A percentile compares a stretch with the other conserved stretches of the same genome.
Conservation (phyloP, 2,888 invertebrate species). For the Drosophila mercatorum region DNA sequence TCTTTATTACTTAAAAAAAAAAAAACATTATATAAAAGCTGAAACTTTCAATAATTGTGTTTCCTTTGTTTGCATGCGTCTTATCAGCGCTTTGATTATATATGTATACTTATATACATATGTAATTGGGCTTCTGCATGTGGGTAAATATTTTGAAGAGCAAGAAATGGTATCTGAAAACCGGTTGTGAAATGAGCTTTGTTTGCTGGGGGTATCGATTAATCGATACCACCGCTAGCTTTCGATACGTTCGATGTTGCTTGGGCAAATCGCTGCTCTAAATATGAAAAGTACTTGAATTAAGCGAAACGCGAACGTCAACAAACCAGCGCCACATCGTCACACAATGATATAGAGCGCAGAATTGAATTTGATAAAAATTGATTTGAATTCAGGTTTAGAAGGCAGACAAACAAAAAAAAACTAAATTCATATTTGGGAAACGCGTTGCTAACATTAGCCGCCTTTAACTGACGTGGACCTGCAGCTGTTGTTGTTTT, state of each 20-base stretch:
- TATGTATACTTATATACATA: not conserved
- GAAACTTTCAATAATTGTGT: constrained; percentile 1
- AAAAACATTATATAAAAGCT: constrained; percentile 26
- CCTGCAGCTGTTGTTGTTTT: constrained; percentile 31
- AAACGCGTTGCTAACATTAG: constrained; percentile 4
- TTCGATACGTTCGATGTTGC: constrained; percentile 27
- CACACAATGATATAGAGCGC: constrained; percentile 25
- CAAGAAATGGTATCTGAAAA: constrained; percentile 4
- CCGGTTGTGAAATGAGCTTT: constrained; percentile 20
- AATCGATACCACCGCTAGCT: constrained; percentile 14
- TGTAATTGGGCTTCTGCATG: not conserved
- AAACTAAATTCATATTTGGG: not conserved
- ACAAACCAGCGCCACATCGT: constrained; percentile 53
- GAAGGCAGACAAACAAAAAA: not conserved
- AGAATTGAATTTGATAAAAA: constrained; percentile 8
- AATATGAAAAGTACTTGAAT: constrained; percentile 49
- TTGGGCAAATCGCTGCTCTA: constrained; percentile 25
- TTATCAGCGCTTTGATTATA: not conserved
- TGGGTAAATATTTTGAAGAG: not conserved
- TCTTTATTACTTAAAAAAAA: constrained; percentile 51
- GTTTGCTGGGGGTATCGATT: constrained; percentile 36
- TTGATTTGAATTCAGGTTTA: not conserved
- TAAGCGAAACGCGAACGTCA: constrained; percentile 46
- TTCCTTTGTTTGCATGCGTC: not conserved
- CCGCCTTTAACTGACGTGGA: constrained; percentile 54